phyloP scores from a whole-genome alignment of 2,797 vertebrate species.

The Trachops cirrhosus region DNA sequence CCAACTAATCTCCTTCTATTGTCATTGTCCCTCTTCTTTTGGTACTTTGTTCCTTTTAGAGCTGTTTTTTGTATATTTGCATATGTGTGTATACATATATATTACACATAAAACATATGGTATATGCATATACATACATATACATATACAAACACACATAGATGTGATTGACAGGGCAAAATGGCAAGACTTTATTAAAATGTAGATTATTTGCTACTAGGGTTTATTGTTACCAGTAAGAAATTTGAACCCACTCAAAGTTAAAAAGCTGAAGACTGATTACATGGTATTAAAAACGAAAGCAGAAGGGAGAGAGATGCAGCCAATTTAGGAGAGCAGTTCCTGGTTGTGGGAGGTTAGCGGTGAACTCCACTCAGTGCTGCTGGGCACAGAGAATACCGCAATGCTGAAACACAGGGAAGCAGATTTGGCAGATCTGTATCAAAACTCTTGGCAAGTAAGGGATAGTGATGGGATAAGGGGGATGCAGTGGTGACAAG shows the following conservation, averaged over 20 bases:
- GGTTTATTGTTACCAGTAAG: conserved; percentile 78
- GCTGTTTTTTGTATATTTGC: background rate
- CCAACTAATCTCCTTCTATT: background rate
- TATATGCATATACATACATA: conserved; percentile 22
- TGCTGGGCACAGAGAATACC: background rate
- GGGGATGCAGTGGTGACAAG: background rate
- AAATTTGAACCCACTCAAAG: conserved; percentile 71
- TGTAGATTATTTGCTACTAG: conserved; percentile 77
- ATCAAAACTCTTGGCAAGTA: background rate
- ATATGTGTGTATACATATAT: background rate
- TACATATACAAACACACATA: background rate
- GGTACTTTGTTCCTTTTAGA: background rate
- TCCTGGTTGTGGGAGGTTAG: conserved; percentile 47
- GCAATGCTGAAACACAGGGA: background rate
- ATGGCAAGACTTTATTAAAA: conserved; percentile 81
- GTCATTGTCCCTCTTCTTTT: background rate
- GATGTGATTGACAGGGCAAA: conserved; percentile 78
- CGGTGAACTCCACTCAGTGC: background rate
- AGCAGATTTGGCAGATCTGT: background rate
- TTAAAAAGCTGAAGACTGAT: conserved; percentile 80
- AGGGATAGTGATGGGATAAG: background rate
- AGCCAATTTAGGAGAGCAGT: conserved; percentile 63
- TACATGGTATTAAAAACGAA: conserved; percentile 78
- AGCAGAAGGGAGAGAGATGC: conserved; percentile 51
- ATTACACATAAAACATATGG: background rate